phyloP scores from a whole-genome alignment of 2,113 vertebrate genomes.

The Alligator mississippiensis region DNA sequence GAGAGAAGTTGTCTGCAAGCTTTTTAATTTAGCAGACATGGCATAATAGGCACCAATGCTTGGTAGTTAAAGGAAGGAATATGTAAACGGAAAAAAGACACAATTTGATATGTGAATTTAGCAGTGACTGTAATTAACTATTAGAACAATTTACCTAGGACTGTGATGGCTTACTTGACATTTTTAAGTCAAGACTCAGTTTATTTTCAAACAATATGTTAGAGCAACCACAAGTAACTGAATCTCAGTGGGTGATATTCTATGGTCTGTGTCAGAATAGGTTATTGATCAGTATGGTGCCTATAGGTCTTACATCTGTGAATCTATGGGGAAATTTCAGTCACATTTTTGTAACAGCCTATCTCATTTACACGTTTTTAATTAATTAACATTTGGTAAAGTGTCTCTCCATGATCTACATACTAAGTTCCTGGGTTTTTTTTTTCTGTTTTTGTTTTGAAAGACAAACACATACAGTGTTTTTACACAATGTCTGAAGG shows the following conservation, averaged over 20 bases:
- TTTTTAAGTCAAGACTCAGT: background rate
- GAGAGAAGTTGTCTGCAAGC: constrained; percentile 19
- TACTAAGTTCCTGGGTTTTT: background rate
- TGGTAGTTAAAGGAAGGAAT: background rate
- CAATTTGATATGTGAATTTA: background rate
- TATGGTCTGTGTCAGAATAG: background rate
- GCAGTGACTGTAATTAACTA: background rate
- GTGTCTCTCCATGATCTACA: background rate
- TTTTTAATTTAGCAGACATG: constrained; percentile 25
- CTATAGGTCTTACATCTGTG: background rate
- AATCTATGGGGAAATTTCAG: background rate
- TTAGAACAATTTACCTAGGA: background rate
- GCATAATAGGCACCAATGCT: background rate
- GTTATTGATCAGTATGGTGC: too few relatives aligned
- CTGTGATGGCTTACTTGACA: accelerated
- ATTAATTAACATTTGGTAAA: background rate
- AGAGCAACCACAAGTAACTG: background rate
- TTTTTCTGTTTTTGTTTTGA: background rate
- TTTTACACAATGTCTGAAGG: background rate
- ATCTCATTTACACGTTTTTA: background rate
- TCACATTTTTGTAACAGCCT: background rate
- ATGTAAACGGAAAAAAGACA: constrained; percentile 17
- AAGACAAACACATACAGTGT: background rate
- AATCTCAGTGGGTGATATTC: background rate
- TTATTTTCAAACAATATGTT: background rate